Evolutionary conservation across 2,113 vertebrate genomes (phyloP), one percentile per base, ranked within the genome.

Genomic region (Myotis yumanensis): DNA sequence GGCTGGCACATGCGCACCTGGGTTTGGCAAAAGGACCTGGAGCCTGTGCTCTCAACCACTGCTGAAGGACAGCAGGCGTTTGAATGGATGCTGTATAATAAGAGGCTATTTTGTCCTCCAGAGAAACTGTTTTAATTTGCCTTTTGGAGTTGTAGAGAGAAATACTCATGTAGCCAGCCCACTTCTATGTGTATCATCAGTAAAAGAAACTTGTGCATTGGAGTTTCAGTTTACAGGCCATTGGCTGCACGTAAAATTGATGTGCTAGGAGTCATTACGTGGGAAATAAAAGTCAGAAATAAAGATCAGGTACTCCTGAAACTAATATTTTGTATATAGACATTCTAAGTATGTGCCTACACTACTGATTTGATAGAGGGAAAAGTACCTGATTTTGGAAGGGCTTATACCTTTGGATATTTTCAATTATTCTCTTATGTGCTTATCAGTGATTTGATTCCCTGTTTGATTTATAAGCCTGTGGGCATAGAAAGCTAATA

Each of bases 221-320:
- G 18, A 73, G 40, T 80, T 83, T 83, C n/a, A 32, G 17, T 72
- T 14, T 82, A 28, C 15, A 89, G 75, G 17, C 75, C 69, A 69
- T 37, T 64, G 71, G 25, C 66, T 86, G 16, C 75, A 35, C 57
- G 37, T 64, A 62, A 93, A 92, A 48, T 30, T 25, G 11, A 35
- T 76, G 81, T 48, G 68, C 62, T 82, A 84, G 76, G 48, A 85
- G 30, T 59, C 62, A 30, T 88, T 71, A 37, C 69, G 16, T 77
- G 59, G 76, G 80, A 81, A 64, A 89, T 66, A 68, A 89, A 89
- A 88, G 79, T 89, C 79, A n/a, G 14, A 93, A 89, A 37, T n/a
- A 51, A 89, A 79, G 40, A 83, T 89, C 35, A 73, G 8, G 2
- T 68, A 43, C 17, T 37, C 48, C 75, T 52, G 76, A 71, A 92